Evolutionary conservation across 2,888 invertebrate genomes (phyloP).

Genomic region (Coleophora deauratella): DNA sequence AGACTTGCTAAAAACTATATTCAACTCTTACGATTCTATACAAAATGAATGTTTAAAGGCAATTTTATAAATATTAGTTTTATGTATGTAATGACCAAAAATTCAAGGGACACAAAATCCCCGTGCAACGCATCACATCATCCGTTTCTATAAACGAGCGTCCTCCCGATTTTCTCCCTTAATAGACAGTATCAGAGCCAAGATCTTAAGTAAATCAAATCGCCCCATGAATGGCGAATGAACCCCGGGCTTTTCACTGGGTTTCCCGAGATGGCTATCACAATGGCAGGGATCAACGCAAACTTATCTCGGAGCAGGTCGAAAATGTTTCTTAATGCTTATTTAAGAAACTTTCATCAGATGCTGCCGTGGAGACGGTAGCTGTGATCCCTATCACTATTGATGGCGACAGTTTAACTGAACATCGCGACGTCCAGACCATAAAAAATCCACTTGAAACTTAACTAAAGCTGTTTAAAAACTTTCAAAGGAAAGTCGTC

Average conservation of each 20-base stretch:
- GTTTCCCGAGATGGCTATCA: slow-evolving; percentile 67
- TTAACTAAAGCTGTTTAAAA: slow-evolving; percentile 4
- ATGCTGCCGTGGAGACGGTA: slow-evolving; percentile 34
- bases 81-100: too few species aligned
- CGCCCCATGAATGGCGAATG: slow-evolving; percentile 70
- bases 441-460: slow-evolving; percentile 22
- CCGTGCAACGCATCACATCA: slow-evolving; percentile 20
- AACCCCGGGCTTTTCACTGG: slow-evolving; percentile 62
- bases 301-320: slow-evolving; percentile 58
- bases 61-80: too few species aligned
- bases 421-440: slow-evolving; percentile 27
- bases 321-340: slow-evolving; percentile 69
- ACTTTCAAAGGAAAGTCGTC: slow-evolving; percentile 1
- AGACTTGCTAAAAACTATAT: too few species aligned
- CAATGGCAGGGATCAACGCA: slow-evolving; percentile 65
- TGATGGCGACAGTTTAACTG: background rate
- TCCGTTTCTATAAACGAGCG: slow-evolving; percentile 45
- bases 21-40: too few species aligned
- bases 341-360: slow-evolving; percentile 64
- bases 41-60: too few species aligned
- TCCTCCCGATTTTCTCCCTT: slow-evolving; percentile 51
- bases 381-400: background rate
- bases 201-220: slow-evolving; percentile 75
- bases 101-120: background rate
- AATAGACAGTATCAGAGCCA: slow-evolving; percentile 65